A percentile compares a stretch with the other conserved stretches of the same genome.
These are phyloP conservation scores for Odocoileus virginianus DNA, from an alignment of 2,113 vertebrate genomes.

Conservation along the genomic window DNA sequence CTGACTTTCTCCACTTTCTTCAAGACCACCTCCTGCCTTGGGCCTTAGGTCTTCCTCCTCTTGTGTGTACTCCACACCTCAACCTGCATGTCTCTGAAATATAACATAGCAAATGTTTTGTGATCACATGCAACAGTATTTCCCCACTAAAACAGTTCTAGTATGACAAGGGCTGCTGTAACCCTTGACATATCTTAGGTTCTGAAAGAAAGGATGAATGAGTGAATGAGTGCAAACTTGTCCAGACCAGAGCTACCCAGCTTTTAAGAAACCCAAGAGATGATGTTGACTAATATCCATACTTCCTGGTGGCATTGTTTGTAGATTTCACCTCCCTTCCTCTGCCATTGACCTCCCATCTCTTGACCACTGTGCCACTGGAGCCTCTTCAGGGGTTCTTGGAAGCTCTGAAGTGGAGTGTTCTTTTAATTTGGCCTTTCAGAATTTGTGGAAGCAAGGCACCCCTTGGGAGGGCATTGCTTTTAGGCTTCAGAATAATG, in stretches of 20 bases:
- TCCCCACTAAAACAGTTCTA: background rate
- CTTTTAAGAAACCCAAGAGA: background rate
- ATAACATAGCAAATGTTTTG: background rate
- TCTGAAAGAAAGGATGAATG: background rate
- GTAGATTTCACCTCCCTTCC: background rate
- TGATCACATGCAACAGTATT: background rate
- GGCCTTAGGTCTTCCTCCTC: background rate
- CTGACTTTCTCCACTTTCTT: background rate
- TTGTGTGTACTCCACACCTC: background rate
- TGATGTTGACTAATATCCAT: background rate
- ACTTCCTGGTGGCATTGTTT: background rate
- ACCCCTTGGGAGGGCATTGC: background rate
- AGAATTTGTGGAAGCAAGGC: slow-evolving; percentile 3
- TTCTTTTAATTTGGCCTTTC: slow-evolving; percentile 38
- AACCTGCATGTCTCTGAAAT: background rate
- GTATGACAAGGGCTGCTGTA: background rate
- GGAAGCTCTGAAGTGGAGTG: background rate
- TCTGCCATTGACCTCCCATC: background rate
- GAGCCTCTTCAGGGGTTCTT: background rate
- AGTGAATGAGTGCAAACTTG: background rate
- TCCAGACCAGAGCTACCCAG: background rate
- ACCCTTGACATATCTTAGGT: background rate
- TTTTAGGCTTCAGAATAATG: slow-evolving; percentile 9
- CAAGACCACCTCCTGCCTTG: background rate
- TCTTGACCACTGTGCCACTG: too few species aligned